Base-by-base conservation (phyloP, 1,140 invertebrate genomes). In the Drosophila dunni region DNA sequence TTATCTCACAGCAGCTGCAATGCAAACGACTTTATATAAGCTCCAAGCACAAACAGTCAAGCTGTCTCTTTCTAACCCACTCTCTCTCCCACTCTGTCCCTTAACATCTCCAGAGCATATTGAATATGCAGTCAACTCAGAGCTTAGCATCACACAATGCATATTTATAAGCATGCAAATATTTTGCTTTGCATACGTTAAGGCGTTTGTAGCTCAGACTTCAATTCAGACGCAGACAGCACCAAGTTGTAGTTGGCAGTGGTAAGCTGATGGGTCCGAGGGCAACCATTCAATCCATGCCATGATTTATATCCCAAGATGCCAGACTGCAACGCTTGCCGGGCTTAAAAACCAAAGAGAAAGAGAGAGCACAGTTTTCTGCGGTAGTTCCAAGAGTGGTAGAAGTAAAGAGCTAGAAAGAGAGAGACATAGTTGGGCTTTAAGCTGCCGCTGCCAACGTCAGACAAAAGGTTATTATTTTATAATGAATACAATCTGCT, bases 161-260 rank as follows among this genome's bases (percentile, higher is more conserved):
- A 91, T 91, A 91, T 91, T 91, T 91, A 91, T 91, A 91, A 91
- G 90, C 78, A 91, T 91, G 90, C 86, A 91, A 91, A 91, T 91
- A 91, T 91, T 90, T 91, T 75, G 89, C 90, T 91, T 91, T 89
- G 90, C 90, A 91, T 91, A 91, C 91, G 90, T 91, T 88, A 73
- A 82, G 70, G 20, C 68, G 11, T 45, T 29, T 17, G 9, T 17
- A 69, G 67, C 54, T 65, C 36, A 76, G 68, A 76, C 73, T 11
- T 15, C 13, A 48, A 33, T 24, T 20, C 46, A 34, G 56, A 13
- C 29, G 40, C 6, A 11, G 45, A 11, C 10, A 36, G 15, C 4
- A 67, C 53, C 61, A 44, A 65, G 48, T 50, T 71, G 53, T 38
- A 53, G 68, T 11, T 64, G 50, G 45, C 67, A 69, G 69, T 85